A percentile compares a stretch with the other conserved stretches of the same genome.
Evolutionary conservation across 1,140 invertebrate genomes (phyloP).

Genomic region (Drosophila santomea): DNA sequence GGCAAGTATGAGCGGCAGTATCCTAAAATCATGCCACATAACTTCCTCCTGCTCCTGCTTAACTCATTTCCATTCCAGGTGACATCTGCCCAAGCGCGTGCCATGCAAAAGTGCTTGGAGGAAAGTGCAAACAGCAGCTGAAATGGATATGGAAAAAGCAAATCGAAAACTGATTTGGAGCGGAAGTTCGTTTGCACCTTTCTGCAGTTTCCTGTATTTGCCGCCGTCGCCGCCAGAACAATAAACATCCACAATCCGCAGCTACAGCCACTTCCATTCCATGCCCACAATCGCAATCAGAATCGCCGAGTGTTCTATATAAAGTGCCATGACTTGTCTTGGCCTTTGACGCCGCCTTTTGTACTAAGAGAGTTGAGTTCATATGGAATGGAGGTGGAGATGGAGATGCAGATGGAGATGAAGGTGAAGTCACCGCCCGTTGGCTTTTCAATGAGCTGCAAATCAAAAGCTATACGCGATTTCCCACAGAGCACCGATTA

Average conservation of each 20-base stretch:
- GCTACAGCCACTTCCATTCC: constrained; percentile 20
- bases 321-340: constrained; percentile 58
- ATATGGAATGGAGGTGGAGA: not conserved
- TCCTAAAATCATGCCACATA: not conserved
- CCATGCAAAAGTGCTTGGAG: constrained; percentile 20
- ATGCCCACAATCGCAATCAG: constrained; percentile 25
- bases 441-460: constrained; percentile 55
- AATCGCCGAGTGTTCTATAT: constrained; percentile 38
- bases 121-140: constrained; percentile 53
- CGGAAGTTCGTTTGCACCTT: constrained; percentile 83
- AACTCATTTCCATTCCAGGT: constrained; percentile 15
- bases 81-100: constrained; percentile 50
- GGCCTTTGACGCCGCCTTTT: constrained; percentile 72
- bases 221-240: constrained; percentile 35
- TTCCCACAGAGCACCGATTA: constrained; percentile 13
- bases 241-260: constrained; percentile 23
- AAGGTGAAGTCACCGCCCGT: constrained; percentile 38
- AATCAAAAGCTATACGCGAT: constrained; percentile 67
- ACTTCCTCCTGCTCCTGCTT: not conserved
- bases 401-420: constrained; percentile 1
- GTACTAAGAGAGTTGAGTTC: constrained; percentile 37
- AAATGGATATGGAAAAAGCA: constrained; percentile 70
- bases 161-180: constrained; percentile 83
- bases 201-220: constrained; percentile 81
- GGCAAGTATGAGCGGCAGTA: not conserved